These are phyloP conservation scores for Bombus difficillimus DNA, from an alignment of 1,140 invertebrate species.

Conservation along the genomic window DNA sequence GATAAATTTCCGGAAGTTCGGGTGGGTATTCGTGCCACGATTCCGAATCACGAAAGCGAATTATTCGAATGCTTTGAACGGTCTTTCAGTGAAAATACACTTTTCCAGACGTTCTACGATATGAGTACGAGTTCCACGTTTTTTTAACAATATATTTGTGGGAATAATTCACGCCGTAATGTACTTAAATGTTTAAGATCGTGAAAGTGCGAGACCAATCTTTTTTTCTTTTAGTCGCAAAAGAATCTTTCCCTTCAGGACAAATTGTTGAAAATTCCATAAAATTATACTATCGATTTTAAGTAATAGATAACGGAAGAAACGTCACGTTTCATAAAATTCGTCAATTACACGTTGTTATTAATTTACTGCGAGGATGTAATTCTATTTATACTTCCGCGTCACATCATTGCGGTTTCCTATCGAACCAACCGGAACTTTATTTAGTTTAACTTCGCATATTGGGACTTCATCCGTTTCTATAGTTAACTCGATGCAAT, in stretches of 20 bases:
- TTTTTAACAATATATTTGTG: not conserved
- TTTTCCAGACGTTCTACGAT: not conserved
- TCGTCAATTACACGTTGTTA: not conserved
- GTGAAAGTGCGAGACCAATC: not conserved
- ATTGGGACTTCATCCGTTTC: not conserved
- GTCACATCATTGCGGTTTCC: not conserved
- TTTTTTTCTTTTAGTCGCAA: not conserved
- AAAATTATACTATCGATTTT: not conserved
- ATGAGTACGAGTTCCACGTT: not conserved
- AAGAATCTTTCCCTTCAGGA: not conserved
- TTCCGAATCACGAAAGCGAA: conserved; percentile 13
- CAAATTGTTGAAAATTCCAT: not conserved
- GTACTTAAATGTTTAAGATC: not conserved
- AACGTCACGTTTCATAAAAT: not conserved
- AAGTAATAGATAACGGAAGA: not conserved
- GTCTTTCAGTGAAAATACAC: not conserved
- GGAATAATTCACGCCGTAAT: not conserved
- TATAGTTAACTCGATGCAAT: not conserved
- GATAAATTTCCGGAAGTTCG: conserved; percentile 23
- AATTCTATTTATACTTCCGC: not conserved
- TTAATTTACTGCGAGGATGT: not conserved
- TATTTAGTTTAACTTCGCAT: conserved; percentile 1
- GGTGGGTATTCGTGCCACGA: not conserved
- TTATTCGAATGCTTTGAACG: conserved; percentile 5
- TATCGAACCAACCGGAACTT: not conserved